Percentiles rank a stretch among this genome's conserved stretches.
These are phyloP conservation scores for Trachymyrmex septentrionalis DNA, from an alignment of 1,140 invertebrate genomes.

Conservation along the genomic window DNA sequence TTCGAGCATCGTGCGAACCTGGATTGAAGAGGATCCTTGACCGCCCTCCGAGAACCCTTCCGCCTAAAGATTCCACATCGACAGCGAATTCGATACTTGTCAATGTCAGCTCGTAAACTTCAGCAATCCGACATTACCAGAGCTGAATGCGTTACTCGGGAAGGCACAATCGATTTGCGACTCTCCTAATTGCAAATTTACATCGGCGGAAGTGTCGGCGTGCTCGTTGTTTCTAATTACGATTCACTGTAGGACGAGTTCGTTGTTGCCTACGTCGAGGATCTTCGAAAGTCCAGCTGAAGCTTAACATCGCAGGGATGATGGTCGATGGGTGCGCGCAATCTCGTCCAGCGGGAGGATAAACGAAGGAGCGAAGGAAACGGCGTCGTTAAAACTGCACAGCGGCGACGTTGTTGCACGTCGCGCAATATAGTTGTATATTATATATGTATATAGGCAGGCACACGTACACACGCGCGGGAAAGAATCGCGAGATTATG, in stretches of 20 bases:
- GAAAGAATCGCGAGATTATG: constrained; percentile 27
- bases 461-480: neutral
- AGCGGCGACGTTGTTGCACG: constrained; percentile 40
- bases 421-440: constrained; percentile 16
- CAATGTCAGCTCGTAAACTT: constrained; percentile 36
- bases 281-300: constrained; percentile 1
- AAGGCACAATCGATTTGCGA: constrained; percentile 12
- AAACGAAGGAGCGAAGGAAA: constrained; percentile 44
- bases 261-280: neutral
- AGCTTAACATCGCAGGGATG: neutral
- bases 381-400: constrained; percentile 67
- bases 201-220: neutral
- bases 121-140: neutral
- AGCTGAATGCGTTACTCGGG: constrained; percentile 11
- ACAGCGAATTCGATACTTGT: neutral
- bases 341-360: constrained; percentile 32
- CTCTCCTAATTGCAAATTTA: constrained; percentile 35
- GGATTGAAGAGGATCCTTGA: neutral
- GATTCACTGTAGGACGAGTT: neutral
- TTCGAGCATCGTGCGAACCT: neutral
- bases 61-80: constrained; percentile 1
- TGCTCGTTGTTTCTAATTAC: neutral
- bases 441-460: neutral
- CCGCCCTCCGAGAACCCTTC: neutral
- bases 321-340: neutral